Percentiles rank a stretch among this genome's conserved stretches.
Conservation (phyloP, 2,888 invertebrate species). For the Metalampra italica region DNA sequence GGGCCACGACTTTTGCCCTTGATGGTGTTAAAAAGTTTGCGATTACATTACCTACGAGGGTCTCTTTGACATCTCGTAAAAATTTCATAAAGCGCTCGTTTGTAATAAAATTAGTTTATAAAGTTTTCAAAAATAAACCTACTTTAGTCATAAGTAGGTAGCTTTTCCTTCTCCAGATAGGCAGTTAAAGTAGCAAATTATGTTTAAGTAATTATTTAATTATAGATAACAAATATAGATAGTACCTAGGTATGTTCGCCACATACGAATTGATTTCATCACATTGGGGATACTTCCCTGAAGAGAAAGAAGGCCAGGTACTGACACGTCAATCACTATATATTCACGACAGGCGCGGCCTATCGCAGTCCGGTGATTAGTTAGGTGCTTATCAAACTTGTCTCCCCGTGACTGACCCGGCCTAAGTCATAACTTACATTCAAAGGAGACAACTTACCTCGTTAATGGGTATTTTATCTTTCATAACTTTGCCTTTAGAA, state of each 20-base stretch:
- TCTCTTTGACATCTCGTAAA: neutral
- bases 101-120: no score
- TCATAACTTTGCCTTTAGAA: conserved; percentile 7
- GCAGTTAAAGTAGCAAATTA: no score
- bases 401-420: conserved; percentile 4
- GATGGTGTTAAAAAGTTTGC: neutral
- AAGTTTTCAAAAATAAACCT: no score
- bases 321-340: conserved; percentile 11
- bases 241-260: no score
- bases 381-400: conserved; percentile 12
- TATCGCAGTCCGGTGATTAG: conserved; percentile 14
- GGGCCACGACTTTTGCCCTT: neutral
- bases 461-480: conserved; percentile 5
- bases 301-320: neutral
- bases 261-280: no score
- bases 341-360: conserved; percentile 9
- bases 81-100: neutral
- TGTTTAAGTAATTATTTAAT: no score
- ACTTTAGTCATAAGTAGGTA: no score
- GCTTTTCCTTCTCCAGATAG: no score
- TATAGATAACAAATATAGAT: no score
- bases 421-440: conserved; percentile 8
- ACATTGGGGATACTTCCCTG: neutral
- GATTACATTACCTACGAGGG: neutral
- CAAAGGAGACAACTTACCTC: conserved; percentile 6